Base-by-base conservation (phyloP, 2,888 invertebrate species). In the Nemurella pictetii region DNA sequence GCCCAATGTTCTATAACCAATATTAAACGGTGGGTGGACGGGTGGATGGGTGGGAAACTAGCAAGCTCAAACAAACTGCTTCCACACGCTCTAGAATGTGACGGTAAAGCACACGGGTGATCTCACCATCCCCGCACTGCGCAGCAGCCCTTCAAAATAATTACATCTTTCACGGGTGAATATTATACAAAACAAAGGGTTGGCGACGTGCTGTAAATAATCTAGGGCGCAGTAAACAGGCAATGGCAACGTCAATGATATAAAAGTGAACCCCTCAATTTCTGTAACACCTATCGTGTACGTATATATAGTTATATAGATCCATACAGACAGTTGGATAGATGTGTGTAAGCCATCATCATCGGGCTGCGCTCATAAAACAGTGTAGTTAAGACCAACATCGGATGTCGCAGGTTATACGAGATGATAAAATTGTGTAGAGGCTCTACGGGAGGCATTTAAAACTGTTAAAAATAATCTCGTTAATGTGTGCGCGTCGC, bases 381-480 rank as follows among this genome's bases (percentile, higher is more conserved):
- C 55, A 12, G 55, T 12, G 55, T 20, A 55, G 55, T 55, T 55
- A 55, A 55, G 55, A 55, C 55, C 55, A 55, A 12, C 15, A 20
- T 55, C 55, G 55, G 20, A 55, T 55, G 9, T 55, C 55, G 55
- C 15, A 55, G 55, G 55, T 55, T 55, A n/a, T n/a, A 55, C 55
- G 55, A 55, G 55, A 55, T 55, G 55, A 55, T 55, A 55, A 55
- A 55, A 55, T 55, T 55, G 55, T 78, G 78, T 29, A 78, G 55
- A 78, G 28, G 78, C 29, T 55, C 35, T 30, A 81, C 80, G 80
- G 35, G 35, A 81, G 25, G 72, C 36, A 84, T 84, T 84, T 78
- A 80, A 55, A 55, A 55, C 80, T 80, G 80, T 84, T 29, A 84
- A 84, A 84, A 84, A 84, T 84, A 84, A 84, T 84, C 84, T 80